Percentiles rank a stretch among this genome's conserved stretches.
Evolutionary conservation across 2,888 invertebrate genomes (phyloP).

Genomic region (Pocota personata): DNA sequence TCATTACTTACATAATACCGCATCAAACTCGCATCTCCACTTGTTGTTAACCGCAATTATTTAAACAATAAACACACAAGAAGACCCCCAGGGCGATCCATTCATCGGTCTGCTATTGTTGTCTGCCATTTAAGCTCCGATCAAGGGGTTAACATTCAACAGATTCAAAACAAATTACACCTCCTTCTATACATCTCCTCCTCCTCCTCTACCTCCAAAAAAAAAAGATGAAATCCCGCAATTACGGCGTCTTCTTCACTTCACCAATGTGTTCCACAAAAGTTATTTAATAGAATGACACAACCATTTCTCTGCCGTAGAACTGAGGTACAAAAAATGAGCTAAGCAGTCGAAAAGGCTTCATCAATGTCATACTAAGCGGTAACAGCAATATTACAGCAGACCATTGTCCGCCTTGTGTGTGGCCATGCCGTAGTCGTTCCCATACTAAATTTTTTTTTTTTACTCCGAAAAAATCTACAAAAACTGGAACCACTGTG

Average conservation of each 20-base stretch:
- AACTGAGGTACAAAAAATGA: slow-evolving; percentile 4
- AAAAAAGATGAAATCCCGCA: slow-evolving; percentile 17
- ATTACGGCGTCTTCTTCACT: slow-evolving; percentile 25
- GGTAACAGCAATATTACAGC: slow-evolving; percentile 41
- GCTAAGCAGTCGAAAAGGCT: slow-evolving; percentile 47
- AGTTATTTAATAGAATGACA: slow-evolving; percentile 71
- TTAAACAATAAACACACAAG: slow-evolving; percentile 17
- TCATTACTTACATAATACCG: slow-evolving; percentile 8
- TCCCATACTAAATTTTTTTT: slow-evolving; percentile 33
- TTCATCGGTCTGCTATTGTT: slow-evolving; percentile 57
- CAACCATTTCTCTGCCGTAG: slow-evolving; percentile 28
- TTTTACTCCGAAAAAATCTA: slow-evolving; percentile 32
- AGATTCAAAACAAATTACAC: slow-evolving; percentile 54
- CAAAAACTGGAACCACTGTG: neutral
- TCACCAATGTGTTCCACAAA: slow-evolving; percentile 42
- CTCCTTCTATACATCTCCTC: neutral
- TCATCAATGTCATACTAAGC: slow-evolving; percentile 66
- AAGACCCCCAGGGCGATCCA: slow-evolving; percentile 45
- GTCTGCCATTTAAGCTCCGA: slow-evolving; percentile 50
- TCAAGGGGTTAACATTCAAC: slow-evolving; percentile 44
- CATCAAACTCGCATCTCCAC: slow-evolving; percentile 4
- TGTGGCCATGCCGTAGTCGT: slow-evolving; percentile 54
- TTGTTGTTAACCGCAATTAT: slow-evolving; percentile 17
- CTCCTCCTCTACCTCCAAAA: too few relatives aligned
- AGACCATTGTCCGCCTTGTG: slow-evolving; percentile 65